phyloP scores from a whole-genome alignment of 2,888 invertebrate genomes.

The Acanthosoma haemorrhoidale region DNA sequence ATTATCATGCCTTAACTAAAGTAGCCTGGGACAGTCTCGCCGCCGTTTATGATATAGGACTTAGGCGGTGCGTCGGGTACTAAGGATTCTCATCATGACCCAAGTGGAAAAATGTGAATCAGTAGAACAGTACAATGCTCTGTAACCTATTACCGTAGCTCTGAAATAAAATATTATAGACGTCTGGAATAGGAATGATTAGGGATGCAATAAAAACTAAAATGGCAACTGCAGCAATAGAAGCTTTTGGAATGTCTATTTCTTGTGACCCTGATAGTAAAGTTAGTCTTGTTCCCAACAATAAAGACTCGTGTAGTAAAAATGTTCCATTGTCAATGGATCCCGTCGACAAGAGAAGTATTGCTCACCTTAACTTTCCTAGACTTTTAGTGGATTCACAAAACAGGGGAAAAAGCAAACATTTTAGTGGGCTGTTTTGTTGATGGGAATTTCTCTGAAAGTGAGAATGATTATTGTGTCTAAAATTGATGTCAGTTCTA shows the following conservation, averaged over 20 bases:
- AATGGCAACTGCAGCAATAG: constrained; percentile 21
- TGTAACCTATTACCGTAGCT: no score
- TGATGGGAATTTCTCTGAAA: background rate
- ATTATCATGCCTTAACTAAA: no score
- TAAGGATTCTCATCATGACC: no score
- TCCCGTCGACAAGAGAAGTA: constrained; percentile 30
- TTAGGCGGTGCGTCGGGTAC: no score
- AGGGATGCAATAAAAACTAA: constrained; percentile 9
- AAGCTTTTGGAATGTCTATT: constrained; percentile 5
- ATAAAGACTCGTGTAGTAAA: background rate
- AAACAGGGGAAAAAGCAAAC: background rate
- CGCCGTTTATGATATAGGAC: no score
- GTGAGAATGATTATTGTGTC: constrained; percentile 12
- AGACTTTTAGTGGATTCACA: constrained; percentile 20
- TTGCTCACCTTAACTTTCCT: constrained; percentile 32
- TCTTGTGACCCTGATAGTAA: constrained; percentile 3
- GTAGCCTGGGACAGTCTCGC: no score
- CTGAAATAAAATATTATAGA: no score
- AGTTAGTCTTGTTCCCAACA: background rate
- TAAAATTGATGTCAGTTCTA: constrained; percentile 12
- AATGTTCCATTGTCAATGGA: constrained; percentile 27
- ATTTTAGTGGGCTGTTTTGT: constrained; percentile 1
- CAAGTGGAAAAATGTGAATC: no score
- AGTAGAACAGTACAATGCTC: no score
- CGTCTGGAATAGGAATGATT: no score